Conservation (phyloP, 30 jellyfish, hydroid and myxozoan species). For the Aurelia aurita complex sp. Pacific region DNA sequence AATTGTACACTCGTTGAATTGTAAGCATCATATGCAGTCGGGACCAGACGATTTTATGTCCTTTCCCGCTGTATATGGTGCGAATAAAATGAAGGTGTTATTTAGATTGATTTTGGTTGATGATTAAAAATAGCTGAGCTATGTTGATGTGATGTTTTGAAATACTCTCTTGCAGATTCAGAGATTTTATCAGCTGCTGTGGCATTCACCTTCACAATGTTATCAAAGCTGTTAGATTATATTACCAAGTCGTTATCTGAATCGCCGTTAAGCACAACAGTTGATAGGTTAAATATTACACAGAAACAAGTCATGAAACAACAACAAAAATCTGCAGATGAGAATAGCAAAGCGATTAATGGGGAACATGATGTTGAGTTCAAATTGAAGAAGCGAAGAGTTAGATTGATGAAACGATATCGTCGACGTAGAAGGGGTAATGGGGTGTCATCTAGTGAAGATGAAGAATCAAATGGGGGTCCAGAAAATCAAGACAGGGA, state of each 20-base stretch:
- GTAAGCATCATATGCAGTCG: too few relatives aligned
- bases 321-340: neutral
- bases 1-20: too few relatives aligned
- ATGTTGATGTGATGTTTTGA: too few relatives aligned
- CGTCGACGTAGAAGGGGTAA: conserved; percentile 73
- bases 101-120: too few relatives aligned
- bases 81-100: too few relatives aligned
- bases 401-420: conserved; percentile 22
- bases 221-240: conserved; percentile 78
- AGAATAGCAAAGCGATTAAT: neutral
- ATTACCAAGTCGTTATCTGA: conserved; percentile 50
- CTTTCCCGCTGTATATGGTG: too few relatives aligned
- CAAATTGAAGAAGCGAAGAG: conserved; percentile 40
- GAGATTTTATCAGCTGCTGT: conserved; percentile 82
- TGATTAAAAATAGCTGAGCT: too few relatives aligned
- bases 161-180: conserved; percentile 49
- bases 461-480: conserved; percentile 41
- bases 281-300: neutral
- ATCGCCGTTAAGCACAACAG: conserved; percentile 21
- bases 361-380: conserved; percentile 10
- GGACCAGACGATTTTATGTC: too few relatives aligned
- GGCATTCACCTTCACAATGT: conserved; percentile 77
- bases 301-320: neutral
- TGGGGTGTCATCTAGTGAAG: conserved; percentile 14
- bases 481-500: conserved; percentile 1